phyloP scores from a whole-genome alignment of 2,113 vertebrate genomes.

The Sterna hirundo region DNA sequence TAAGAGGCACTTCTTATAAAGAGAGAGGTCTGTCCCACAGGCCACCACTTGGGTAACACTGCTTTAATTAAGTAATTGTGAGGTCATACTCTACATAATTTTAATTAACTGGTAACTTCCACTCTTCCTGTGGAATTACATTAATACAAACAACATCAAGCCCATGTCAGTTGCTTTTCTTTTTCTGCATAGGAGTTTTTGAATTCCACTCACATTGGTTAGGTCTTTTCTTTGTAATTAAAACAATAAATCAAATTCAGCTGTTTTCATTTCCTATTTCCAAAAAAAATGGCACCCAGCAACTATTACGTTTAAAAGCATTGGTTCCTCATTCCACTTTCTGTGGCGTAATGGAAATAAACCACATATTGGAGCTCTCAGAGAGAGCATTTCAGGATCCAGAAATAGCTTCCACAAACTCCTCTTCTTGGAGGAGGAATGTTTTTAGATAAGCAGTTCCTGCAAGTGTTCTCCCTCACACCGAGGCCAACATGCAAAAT shows the following conservation, averaged over 20 bases:
- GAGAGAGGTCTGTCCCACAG: neutral
- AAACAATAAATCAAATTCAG: neutral
- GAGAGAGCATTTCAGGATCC: neutral
- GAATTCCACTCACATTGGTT: neutral
- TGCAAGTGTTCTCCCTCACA: neutral
- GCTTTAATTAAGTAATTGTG: neutral
- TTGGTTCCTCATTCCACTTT: neutral
- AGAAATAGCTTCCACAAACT: neutral
- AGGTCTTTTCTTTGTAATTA: neutral
- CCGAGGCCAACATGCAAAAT: neutral
- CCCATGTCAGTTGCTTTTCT: accelerated
- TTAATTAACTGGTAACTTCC: neutral
- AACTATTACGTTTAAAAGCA: neutral
- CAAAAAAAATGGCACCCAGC: neutral
- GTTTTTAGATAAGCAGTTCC: neutral
- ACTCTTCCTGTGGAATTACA: neutral
- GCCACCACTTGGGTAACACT: neutral
- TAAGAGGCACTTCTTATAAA: neutral
- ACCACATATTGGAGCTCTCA: neutral
- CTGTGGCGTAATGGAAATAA: neutral
- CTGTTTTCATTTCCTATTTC: neutral
- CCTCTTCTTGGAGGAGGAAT: neutral
- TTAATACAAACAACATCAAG: neutral
- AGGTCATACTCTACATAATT: neutral
- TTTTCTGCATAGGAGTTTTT: neutral